phyloP scores from a whole-genome alignment of 2,113 vertebrate genomes.

The Ahaetulla prasina region DNA sequence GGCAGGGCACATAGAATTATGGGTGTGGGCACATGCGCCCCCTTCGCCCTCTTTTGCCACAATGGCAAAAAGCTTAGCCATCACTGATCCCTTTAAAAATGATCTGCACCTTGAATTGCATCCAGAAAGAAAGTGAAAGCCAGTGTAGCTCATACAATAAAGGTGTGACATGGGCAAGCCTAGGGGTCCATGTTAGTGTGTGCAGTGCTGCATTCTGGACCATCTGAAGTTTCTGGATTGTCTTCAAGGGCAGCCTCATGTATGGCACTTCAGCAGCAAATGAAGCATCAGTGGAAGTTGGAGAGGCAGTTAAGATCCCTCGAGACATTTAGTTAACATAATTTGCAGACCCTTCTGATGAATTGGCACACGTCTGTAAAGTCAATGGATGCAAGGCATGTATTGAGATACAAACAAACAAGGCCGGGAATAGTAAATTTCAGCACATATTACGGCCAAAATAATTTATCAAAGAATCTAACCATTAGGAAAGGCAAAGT shows the following conservation, averaged over 20 bases:
- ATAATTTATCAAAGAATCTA: neutral
- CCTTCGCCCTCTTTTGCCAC: too few species aligned
- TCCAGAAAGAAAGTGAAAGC: neutral
- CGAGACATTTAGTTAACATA: neutral
- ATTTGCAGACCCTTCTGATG: neutral
- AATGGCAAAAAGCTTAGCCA: too few species aligned
- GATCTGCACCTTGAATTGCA: neutral
- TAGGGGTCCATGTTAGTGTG: neutral
- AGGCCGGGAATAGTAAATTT: neutral
- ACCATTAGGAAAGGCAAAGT: neutral
- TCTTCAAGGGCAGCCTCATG: neutral
- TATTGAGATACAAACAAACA: neutral
- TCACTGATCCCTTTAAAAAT: too few species aligned
- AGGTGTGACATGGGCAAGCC: neutral
- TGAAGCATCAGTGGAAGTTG: neutral
- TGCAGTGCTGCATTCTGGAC: neutral
- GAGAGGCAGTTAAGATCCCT: neutral
- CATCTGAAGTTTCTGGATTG: neutral
- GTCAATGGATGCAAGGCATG: neutral
- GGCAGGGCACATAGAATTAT: too few species aligned
- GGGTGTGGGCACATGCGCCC: too few species aligned
- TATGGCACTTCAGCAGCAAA: neutral
- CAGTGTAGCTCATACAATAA: neutral
- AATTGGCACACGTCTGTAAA: neutral
- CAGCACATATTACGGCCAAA: neutral